Evolutionary conservation across 1,140 invertebrate species (phyloP), one percentile per base, ranked within the genome.

Genomic region (Bombus turneri): DNA sequence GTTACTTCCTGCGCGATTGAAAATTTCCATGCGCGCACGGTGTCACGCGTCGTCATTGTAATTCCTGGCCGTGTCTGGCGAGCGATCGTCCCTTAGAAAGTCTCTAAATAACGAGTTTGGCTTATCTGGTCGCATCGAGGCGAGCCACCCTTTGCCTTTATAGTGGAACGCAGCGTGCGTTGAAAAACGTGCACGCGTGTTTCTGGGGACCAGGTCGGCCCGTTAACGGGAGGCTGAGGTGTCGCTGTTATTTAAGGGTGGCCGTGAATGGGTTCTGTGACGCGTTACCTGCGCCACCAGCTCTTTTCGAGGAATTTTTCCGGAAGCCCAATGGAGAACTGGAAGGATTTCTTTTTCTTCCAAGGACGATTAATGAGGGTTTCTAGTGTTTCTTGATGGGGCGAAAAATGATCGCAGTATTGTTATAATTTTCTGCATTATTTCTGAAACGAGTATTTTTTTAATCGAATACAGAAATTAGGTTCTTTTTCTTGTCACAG

Each of bases 81-180:
- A 92, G 81, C 93, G 92, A 93, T 91, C 90, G 91, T 91, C 91
- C 84, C 39, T 37, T 90, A 25, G 86, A 91, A 93, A 91, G 88
- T 93, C 93, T 80, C 91, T 92, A 92, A 93, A 92, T 91, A 91
- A 89, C 86, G 74, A 28, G 41, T 34, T 8, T 18, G 15, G 71
- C 71, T 92, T 93, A 93, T 92, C 92, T 85, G 71, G 41, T 75
- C 18, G 81, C 84, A 91, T 92, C 92, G 75, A 57, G 31, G 22
- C 47, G 86, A 85, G 86, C 91, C 90, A 92, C 91, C 92, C 91
- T 90, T 53, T 74, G 22, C 41, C 86, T 81, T 22, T 81, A 71
- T 13, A n/a, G 69, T 77, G 75, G 83, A 84, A 87, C 74, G 77
- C 85, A 74, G 41, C 66, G 53, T 69, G 73, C 31, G 69, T 80